Conservation (phyloP, 2,888 invertebrate genomes). For the Eristalis arbustorum region DNA sequence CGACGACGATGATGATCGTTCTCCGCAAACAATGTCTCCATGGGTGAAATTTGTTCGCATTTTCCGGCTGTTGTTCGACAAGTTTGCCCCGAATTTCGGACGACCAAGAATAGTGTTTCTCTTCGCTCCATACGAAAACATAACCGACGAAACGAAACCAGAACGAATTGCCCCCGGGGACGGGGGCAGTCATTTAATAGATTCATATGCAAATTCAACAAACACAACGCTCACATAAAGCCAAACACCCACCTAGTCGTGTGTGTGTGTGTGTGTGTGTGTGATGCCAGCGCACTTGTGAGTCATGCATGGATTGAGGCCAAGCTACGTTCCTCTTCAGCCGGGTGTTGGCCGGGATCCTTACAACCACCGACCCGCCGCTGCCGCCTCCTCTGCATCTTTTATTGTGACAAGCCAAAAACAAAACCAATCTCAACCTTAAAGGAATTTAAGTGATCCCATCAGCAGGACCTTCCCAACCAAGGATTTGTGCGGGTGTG, state of each 20-base stretch:
- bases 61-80: slow-evolving; percentile 53
- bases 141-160: slow-evolving; percentile 30
- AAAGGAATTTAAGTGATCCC: slow-evolving; percentile 37
- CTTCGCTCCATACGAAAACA: neutral
- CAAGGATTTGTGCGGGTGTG: slow-evolving; percentile 20
- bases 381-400: neutral
- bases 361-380: neutral
- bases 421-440: slow-evolving; percentile 47
- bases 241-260: neutral
- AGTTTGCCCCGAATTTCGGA: slow-evolving; percentile 47
- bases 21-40: slow-evolving; percentile 38
- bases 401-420: slow-evolving; percentile 46
- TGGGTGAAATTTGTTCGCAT: slow-evolving; percentile 49
- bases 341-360: neutral
- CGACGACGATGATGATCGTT: slow-evolving; percentile 23
- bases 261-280: too few species aligned
- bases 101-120: slow-evolving; percentile 15
- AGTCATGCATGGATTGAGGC: slow-evolving; percentile 37
- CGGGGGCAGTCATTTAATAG: slow-evolving; percentile 49
- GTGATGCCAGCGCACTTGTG: slow-evolving; percentile 21
- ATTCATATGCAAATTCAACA: slow-evolving; percentile 59
- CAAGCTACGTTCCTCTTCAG: neutral
- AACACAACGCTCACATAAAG: slow-evolving; percentile 1
- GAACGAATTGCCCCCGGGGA: slow-evolving; percentile 16
- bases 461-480: neutral